Evolutionary conservation across 2,113 vertebrate genomes (phyloP).

Genomic region (Polypterus bichir): DNA sequence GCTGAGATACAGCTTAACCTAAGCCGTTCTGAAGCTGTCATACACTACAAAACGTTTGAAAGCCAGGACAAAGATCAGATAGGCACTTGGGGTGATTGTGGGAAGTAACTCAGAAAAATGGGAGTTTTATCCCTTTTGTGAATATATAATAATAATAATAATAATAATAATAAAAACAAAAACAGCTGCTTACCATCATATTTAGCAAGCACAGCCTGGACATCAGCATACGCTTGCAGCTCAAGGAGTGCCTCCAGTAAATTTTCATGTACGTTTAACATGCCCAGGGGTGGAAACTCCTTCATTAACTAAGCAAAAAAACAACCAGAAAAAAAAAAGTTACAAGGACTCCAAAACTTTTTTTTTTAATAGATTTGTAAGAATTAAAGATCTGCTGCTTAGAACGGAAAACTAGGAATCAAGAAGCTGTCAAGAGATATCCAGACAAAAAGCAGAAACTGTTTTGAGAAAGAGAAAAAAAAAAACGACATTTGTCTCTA

Average conservation of each 20-base stretch:
- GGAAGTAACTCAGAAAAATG: neutral
- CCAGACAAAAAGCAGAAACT: too few relatives aligned
- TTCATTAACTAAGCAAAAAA: slow-evolving; percentile 79
- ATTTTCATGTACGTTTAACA: slow-evolving; percentile 98
- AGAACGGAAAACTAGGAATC: neutral
- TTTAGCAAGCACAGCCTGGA: slow-evolving; percentile 94
- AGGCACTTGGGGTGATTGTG: neutral
- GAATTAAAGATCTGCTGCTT: neutral
- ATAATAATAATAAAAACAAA: neutral
- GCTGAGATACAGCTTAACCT: too few relatives aligned
- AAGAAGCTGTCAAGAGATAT: too few relatives aligned
- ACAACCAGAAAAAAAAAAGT: neutral
- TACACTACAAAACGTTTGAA: too few relatives aligned
- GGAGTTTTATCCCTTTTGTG: too few relatives aligned
- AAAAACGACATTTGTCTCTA: too few relatives aligned
- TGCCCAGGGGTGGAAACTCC: slow-evolving; percentile 91
- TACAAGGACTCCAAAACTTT: neutral
- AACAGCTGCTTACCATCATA: slow-evolving; percentile 71
- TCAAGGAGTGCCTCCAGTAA: slow-evolving; percentile 91
- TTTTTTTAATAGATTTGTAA: neutral
- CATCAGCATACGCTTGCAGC: slow-evolving; percentile 93
- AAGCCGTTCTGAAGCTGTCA: too few relatives aligned
- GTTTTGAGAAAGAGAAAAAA: too few relatives aligned
- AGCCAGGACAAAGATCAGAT: too few relatives aligned
- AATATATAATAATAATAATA: too few relatives aligned